Percentiles rank a stretch among this genome's conserved stretches.
Conservation (phyloP, 1,140 invertebrate genomes). For the Samia ricini region DNA sequence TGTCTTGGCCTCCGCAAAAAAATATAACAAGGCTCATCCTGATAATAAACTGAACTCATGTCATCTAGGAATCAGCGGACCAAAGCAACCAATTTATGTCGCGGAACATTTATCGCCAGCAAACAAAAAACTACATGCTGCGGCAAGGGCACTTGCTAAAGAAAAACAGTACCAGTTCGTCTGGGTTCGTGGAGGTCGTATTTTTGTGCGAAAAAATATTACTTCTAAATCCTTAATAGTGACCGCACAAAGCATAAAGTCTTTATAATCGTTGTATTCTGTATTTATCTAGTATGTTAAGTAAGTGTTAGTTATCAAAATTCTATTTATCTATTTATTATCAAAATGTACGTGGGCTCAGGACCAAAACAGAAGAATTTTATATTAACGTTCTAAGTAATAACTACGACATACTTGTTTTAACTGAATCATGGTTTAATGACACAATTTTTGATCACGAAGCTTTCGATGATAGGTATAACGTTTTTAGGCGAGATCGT, state of each 20-base stretch:
- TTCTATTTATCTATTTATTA: slow-evolving; percentile 1
- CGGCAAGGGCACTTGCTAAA: slow-evolving; percentile 16
- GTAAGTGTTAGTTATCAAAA: slow-evolving; percentile 19
- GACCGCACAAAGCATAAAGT: not conserved
- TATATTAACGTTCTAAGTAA: slow-evolving; percentile 13
- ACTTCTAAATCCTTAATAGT: slow-evolving; percentile 15
- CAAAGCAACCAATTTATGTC: not conserved
- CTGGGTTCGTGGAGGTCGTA: slow-evolving; percentile 26
- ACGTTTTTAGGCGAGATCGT: slow-evolving; percentile 19
- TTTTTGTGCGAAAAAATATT: slow-evolving; percentile 23
- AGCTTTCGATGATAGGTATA: slow-evolving; percentile 18
- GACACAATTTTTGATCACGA: slow-evolving; percentile 16
- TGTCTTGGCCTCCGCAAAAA: slow-evolving; percentile 6
- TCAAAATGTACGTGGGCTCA: too few relatives aligned
- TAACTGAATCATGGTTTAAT: slow-evolving; percentile 26
- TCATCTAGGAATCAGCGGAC: slow-evolving; percentile 3
- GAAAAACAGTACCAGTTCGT: slow-evolving; percentile 23
- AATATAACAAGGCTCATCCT: slow-evolving; percentile 6
- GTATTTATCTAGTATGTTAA: not conserved
- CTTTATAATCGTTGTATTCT: not conserved
- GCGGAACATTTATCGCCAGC: slow-evolving; percentile 7
- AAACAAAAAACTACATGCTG: slow-evolving; percentile 22
- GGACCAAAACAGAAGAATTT: slow-evolving; percentile 18
- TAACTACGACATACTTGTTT: slow-evolving; percentile 16
- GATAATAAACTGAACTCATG: slow-evolving; percentile 2